phyloP scores from a whole-genome alignment of 2,888 invertebrate species.

The Sepioteuthis lessoniana region DNA sequence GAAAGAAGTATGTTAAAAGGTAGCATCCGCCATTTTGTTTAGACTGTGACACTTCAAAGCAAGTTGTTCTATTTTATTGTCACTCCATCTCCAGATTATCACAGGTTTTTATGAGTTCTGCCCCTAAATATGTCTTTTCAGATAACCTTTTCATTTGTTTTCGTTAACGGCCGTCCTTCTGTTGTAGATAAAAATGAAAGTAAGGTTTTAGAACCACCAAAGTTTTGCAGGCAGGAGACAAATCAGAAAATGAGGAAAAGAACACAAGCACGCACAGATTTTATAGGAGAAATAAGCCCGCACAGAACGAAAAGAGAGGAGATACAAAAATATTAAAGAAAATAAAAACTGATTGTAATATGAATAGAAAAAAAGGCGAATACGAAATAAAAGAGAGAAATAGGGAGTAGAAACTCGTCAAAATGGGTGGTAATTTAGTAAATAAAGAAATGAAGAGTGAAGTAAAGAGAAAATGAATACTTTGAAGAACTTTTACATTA shows the following conservation, averaged over 20 bases:
- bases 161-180: neutral
- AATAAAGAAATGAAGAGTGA: too few relatives aligned
- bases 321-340: too few relatives aligned
- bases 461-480: too few relatives aligned
- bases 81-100: neutral
- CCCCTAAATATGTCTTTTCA: constrained; percentile 13
- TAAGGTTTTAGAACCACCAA: neutral
- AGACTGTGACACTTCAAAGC: neutral
- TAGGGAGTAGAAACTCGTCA: too few relatives aligned
- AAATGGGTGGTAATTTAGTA: too few relatives aligned
- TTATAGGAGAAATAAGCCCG: too few relatives aligned
- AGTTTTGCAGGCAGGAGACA: neutral
- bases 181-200: constrained; percentile 33
- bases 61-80: neutral
- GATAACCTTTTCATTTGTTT: constrained; percentile 33
- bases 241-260: neutral
- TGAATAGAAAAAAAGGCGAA: too few relatives aligned
- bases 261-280: neutral
- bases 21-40: constrained; percentile 13
- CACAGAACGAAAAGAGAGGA: too few relatives aligned
- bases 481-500: too few relatives aligned
- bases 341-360: too few relatives aligned
- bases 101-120: constrained; percentile 18
- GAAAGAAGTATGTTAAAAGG: constrained; percentile 5
- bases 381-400: too few relatives aligned